A percentile compares a stretch with the other conserved stretches of the same genome.
phyloP scores from a whole-genome alignment of 1,140 invertebrate genomes.

The Euura lappo region DNA sequence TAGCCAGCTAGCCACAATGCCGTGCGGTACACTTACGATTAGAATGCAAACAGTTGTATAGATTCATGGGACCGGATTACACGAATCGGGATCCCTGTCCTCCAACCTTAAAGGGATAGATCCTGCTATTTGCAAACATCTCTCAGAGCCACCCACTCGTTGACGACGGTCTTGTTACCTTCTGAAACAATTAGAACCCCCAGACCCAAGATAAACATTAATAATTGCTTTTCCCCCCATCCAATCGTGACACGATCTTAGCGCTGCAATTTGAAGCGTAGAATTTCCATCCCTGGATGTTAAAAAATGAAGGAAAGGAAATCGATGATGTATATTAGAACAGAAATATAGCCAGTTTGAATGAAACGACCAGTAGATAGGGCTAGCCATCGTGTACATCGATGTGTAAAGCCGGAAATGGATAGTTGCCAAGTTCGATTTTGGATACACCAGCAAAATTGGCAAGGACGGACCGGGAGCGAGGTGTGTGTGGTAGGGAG shows the following conservation, averaged over 20 bases:
- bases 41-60: background rate
- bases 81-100: background rate
- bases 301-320: too few species aligned
- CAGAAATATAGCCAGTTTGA: background rate
- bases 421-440: slow-evolving; percentile 3
- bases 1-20: background rate
- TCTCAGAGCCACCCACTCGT: background rate
- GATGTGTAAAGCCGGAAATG: background rate
- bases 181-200: background rate
- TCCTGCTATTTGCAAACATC: background rate
- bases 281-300: too few species aligned
- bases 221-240: background rate
- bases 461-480: background rate
- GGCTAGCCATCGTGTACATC: background rate
- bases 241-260: too few species aligned
- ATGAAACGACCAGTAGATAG: background rate
- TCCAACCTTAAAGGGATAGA: background rate
- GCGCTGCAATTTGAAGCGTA: too few species aligned
- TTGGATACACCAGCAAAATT: slow-evolving; percentile 4
- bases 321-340: too few species aligned
- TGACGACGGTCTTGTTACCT: background rate
- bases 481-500: background rate
- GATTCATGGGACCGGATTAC: slow-evolving; percentile 3
- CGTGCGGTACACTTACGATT: background rate
- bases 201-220: background rate